Conservation (phyloP, 2,888 invertebrate species). For the Argyresthia goedartella region DNA sequence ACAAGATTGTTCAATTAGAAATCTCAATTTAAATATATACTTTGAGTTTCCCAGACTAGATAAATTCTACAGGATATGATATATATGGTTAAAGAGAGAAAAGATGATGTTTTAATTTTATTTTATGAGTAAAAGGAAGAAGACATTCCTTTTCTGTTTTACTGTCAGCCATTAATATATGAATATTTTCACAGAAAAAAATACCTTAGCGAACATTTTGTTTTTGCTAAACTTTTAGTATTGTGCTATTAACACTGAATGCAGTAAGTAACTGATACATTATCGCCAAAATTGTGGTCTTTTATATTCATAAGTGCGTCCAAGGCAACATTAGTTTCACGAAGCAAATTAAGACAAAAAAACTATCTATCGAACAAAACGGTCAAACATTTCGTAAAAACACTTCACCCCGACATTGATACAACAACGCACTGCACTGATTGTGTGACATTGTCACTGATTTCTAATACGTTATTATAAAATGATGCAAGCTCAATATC, state of each 20-base stretch:
- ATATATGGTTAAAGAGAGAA: no score
- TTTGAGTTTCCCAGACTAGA: no score
- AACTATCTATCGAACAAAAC: slow-evolving; percentile 17
- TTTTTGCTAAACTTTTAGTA: slow-evolving; percentile 17
- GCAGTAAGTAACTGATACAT: slow-evolving; percentile 43
- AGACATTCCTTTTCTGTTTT: no score
- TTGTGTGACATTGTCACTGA: slow-evolving; percentile 31
- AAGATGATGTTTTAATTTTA: no score
- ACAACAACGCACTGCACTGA: slow-evolving; percentile 21
- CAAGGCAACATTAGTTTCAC: slow-evolving; percentile 62
- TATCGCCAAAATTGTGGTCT: slow-evolving; percentile 33
- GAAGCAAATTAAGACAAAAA: slow-evolving; percentile 21
- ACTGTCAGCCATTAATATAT: no score
- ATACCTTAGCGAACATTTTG: slow-evolving; percentile 56
- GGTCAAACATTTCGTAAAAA: slow-evolving; percentile 43
- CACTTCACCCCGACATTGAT: slow-evolving; percentile 16
- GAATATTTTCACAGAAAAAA: neutral
- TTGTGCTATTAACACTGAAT: slow-evolving; percentile 28
- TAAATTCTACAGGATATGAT: no score
- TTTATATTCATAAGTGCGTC: slow-evolving; percentile 53
- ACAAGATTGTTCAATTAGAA: no score
- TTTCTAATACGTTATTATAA: slow-evolving; percentile 8
- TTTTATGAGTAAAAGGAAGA: no score
- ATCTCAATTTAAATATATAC: no score
- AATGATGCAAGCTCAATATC: slow-evolving; percentile 2